A percentile compares a stretch with the other conserved stretches of the same genome.
These are phyloP conservation scores for Pycnonotus jocosus DNA, from an alignment of 2,113 vertebrate species.

Conservation along the genomic window DNA sequence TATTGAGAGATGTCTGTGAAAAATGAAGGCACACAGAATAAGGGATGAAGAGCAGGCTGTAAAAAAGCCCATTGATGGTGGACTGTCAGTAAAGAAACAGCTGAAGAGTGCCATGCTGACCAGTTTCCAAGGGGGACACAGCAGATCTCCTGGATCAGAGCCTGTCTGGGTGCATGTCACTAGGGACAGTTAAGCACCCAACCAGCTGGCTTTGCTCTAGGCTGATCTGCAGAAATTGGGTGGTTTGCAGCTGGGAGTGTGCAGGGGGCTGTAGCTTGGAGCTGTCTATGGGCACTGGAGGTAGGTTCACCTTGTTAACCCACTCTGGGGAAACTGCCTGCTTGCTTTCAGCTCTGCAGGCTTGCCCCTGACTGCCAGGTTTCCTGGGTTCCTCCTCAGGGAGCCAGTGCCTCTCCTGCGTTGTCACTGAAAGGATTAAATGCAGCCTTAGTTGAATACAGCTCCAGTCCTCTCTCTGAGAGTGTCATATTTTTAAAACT, in stretches of 20 bases:
- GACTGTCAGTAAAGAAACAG: background rate
- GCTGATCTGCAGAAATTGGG: background rate
- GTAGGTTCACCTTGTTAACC: background rate
- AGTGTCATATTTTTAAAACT: background rate
- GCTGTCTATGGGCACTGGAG: background rate
- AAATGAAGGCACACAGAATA: background rate
- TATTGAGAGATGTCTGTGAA: background rate
- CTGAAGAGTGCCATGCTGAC: background rate
- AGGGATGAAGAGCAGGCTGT: background rate
- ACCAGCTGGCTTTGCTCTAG: background rate
- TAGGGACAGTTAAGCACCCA: background rate
- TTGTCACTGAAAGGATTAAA: background rate
- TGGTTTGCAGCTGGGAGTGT: background rate
- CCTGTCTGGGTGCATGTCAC: background rate
- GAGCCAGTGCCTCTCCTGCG: accelerated
- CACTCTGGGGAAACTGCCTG: background rate
- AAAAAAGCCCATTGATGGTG: background rate
- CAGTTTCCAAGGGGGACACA: background rate
- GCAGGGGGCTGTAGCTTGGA: background rate
- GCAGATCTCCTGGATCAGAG: background rate
- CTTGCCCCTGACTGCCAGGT: background rate
- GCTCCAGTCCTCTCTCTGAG: background rate
- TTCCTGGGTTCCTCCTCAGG: background rate
- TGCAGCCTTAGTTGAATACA: background rate
- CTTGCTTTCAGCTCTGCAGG: background rate